Conservation (phyloP, 2,113 vertebrate species). For the Lasiurus borealis region DNA sequence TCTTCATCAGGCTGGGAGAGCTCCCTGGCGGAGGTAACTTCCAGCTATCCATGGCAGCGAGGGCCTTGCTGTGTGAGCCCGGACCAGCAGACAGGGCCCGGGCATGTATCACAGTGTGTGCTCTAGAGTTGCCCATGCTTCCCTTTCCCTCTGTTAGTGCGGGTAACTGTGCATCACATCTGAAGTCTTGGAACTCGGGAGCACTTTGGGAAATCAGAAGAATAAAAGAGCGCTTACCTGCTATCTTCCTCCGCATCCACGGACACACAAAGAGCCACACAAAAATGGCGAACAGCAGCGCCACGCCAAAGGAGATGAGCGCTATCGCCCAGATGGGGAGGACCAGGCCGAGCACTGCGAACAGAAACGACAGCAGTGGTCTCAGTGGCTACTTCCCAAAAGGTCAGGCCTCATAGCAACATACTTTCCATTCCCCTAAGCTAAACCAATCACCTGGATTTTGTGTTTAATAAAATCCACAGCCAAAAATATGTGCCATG, state of each 20-base stretch:
- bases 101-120: rapidly evolving
- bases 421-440: background rate
- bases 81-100: background rate
- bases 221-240: constrained; percentile 89
- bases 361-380: constrained; percentile 1
- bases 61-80: background rate
- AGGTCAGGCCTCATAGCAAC: background rate
- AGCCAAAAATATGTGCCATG: background rate
- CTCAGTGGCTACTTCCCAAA: background rate
- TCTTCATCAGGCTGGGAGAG: background rate
- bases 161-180: rapidly evolving
- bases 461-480: background rate
- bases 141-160: background rate
- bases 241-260: constrained; percentile 98
- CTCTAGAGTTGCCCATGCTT: no score
- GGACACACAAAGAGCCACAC: constrained; percentile 98
- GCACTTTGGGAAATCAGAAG: background rate
- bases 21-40: background rate
- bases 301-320: constrained; percentile 93
- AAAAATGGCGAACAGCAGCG: constrained; percentile 92
- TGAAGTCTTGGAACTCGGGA: background rate
- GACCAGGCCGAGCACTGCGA: constrained; percentile 93
- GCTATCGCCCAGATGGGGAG: constrained; percentile 96
- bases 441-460: background rate
- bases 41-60: background rate